Evolutionary conservation across 2,797 vertebrate species (phyloP).

Genomic region (Salmo trutta): DNA sequence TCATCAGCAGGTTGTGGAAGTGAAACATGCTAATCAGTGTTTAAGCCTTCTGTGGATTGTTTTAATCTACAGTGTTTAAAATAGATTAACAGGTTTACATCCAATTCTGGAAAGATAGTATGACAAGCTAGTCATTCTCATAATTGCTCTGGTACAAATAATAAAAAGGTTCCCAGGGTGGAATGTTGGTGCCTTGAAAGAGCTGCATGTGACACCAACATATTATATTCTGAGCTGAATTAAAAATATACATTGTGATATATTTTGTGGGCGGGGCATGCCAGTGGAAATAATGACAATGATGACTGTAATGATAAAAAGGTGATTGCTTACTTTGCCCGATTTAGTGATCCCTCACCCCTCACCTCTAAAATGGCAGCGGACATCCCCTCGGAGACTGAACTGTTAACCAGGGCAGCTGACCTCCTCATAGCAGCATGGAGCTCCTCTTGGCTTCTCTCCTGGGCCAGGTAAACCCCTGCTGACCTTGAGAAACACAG

Average conservation of each 20-base stretch:
- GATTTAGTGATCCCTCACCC: constrained; percentile 22
- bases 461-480: constrained; percentile 83
- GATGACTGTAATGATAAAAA: background rate
- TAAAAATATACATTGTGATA: background rate
- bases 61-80: constrained; percentile 67
- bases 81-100: constrained; percentile 72
- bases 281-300: background rate
- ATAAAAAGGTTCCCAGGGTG: background rate
- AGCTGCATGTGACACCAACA: background rate
- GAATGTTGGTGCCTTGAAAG: background rate
- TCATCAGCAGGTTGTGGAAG: constrained; percentile 49
- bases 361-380: constrained; percentile 52
- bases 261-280: background rate
- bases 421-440: constrained; percentile 83
- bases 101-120: constrained; percentile 50
- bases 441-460: constrained; percentile 84
- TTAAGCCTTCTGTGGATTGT: constrained; percentile 66
- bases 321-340: background rate
- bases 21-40: constrained; percentile 64
- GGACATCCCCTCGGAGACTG: constrained; percentile 95
- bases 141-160: constrained; percentile 54
- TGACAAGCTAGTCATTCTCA: constrained; percentile 58
- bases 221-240: background rate
- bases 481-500: constrained; percentile 68
- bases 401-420: constrained; percentile 91